Evolutionary conservation across 2,797 vertebrate species (phyloP).

Genomic region (Amazona finschi): DNA sequence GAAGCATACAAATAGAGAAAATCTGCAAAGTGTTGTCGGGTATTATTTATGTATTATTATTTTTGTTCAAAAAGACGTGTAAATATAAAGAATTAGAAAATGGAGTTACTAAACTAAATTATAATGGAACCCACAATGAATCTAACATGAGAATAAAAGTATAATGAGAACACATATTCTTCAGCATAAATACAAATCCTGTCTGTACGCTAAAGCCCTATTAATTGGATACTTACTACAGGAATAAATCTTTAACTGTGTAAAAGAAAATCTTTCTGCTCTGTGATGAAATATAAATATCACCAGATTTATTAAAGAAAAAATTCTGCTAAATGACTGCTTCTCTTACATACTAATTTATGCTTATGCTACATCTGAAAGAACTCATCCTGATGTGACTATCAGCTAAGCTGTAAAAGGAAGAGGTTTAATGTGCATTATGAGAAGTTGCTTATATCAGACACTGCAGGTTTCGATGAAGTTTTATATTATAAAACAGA

Average conservation of each 20-base stretch:
- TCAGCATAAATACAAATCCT: conserved; percentile 75
- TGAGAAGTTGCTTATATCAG: conserved; percentile 10
- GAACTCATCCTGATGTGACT: conserved; percentile 29
- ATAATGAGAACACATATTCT: conserved; percentile 76
- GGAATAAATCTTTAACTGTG: conserved; percentile 68
- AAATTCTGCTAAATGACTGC: conserved; percentile 56
- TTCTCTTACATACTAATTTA: conserved; percentile 63
- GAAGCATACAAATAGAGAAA: conserved; percentile 66
- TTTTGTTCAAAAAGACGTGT: conserved; percentile 73
- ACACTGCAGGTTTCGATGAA: conserved; percentile 32
- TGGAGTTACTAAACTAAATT: conserved; percentile 71
- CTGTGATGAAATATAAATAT: conserved; percentile 68
- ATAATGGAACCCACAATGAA: conserved; percentile 65
- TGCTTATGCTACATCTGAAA: conserved; percentile 44
- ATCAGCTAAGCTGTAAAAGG: conserved; percentile 32
- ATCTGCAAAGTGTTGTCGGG: conserved; percentile 62
- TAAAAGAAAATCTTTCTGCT: conserved; percentile 61
- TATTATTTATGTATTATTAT: conserved; percentile 77
- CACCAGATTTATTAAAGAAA: conserved; percentile 64
- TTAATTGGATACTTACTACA: conserved; percentile 75
- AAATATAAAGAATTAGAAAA: conserved; percentile 77
- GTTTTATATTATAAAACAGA: conserved; percentile 47
- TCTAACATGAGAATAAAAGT: conserved; percentile 73
- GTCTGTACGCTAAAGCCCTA: conserved; percentile 69
- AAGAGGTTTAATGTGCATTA: conserved; percentile 45